Evolutionary conservation across 2,888 invertebrate genomes (phyloP).

Genomic region (Pantelozetes paolii): DNA sequence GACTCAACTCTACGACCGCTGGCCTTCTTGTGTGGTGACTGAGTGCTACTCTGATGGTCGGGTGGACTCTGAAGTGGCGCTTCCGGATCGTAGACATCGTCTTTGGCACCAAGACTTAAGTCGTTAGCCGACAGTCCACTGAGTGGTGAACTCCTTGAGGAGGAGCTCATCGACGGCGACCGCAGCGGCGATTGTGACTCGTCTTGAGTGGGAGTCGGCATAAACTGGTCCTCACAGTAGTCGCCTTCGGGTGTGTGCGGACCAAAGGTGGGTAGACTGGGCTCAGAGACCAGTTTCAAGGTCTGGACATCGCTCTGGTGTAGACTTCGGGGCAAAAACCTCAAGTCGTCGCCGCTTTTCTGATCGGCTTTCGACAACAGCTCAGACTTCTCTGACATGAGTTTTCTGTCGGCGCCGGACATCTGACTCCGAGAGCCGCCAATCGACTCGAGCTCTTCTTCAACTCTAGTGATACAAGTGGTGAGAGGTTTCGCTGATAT

Average conservation of each 20-base stretch:
- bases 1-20: slow-evolving; percentile 5
- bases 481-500: background rate
- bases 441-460: background rate
- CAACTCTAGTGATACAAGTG: background rate
- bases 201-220: slow-evolving; percentile 42
- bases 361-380: background rate
- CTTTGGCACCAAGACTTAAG: background rate
- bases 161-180: background rate
- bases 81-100: slow-evolving; percentile 45
- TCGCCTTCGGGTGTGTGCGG: slow-evolving; percentile 46
- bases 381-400: background rate
- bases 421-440: background rate
- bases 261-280: slow-evolving; percentile 49
- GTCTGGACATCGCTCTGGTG: slow-evolving; percentile 2
- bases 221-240: slow-evolving; percentile 37
- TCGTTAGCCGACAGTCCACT: background rate
- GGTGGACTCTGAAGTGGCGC: slow-evolving; percentile 45
- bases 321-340: slow-evolving; percentile 38
- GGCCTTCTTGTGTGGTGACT: background rate
- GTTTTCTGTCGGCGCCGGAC: no score
- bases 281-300: slow-evolving; percentile 42
- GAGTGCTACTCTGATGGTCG: background rate
- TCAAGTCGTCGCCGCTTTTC: slow-evolving; percentile 19
- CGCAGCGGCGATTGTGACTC: slow-evolving; percentile 39
- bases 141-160: background rate